These are phyloP conservation scores for Grus americana DNA, from an alignment of 2,113 vertebrate genomes.

Conservation along the genomic window DNA sequence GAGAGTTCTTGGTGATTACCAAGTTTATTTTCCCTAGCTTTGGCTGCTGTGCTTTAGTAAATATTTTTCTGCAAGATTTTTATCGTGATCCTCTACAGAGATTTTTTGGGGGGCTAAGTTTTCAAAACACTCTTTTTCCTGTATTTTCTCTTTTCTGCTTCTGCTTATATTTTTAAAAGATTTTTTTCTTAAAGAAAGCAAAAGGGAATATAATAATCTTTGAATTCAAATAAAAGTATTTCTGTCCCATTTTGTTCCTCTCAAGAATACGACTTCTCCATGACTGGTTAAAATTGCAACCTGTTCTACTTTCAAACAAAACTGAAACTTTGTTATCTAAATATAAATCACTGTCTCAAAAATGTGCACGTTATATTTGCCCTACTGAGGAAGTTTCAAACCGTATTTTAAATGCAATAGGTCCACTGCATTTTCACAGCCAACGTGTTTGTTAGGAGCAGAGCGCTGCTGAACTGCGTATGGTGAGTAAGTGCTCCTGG, in stretches of 20 bases:
- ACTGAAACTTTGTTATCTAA: background rate
- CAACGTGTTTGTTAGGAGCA: background rate
- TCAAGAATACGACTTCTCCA: background rate
- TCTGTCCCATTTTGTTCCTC: background rate
- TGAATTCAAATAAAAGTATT: background rate
- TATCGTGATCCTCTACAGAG: background rate
- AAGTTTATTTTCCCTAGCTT: background rate
- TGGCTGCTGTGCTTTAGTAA: background rate
- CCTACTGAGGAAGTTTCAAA: background rate
- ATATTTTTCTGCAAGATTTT: background rate
- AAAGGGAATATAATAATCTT: background rate
- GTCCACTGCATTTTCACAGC: background rate
- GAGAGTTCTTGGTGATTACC: background rate
- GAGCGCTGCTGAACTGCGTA: background rate
- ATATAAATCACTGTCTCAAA: background rate
- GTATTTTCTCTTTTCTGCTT: background rate
- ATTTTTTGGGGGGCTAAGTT: background rate
- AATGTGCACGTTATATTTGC: background rate
- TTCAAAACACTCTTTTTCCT: background rate
- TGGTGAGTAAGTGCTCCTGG: background rate
- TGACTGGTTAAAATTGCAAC: background rate
- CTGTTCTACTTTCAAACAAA: background rate
- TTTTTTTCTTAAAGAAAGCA: background rate
- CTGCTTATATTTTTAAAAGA: background rate
- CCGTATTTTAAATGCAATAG: background rate